phyloP scores from a whole-genome alignment of 1,140 invertebrate genomes.

The Pogonomyrmex californicus region DNA sequence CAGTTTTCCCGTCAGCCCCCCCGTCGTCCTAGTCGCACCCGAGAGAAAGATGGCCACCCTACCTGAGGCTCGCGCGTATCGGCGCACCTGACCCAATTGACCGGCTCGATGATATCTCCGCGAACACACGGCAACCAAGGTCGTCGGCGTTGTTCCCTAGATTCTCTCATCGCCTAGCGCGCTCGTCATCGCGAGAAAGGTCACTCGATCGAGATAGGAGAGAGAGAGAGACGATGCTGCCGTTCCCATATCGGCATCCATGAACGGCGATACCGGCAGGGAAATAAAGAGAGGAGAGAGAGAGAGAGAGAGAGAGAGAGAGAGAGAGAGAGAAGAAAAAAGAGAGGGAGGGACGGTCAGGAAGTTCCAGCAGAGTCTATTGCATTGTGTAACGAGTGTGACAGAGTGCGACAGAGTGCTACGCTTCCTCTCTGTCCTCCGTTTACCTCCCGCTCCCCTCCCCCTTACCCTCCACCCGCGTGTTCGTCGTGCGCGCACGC shows the following conservation, averaged over 20 bases:
- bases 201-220: slow-evolving; percentile 45
- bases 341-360: slow-evolving; percentile 23
- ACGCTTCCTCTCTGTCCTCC: slow-evolving; percentile 23
- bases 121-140: slow-evolving; percentile 72
- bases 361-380: slow-evolving; percentile 54
- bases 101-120: slow-evolving; percentile 60
- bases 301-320: not conserved
- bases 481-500: not conserved
- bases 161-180: slow-evolving; percentile 29
- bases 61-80: slow-evolving; percentile 38
- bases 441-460: not conserved
- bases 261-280: slow-evolving; percentile 31
- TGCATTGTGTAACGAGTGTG: slow-evolving; percentile 55
- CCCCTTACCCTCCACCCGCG: not conserved
- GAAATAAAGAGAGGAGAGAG: not conserved
- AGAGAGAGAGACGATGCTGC: slow-evolving; percentile 1
- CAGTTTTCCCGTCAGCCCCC: slow-evolving; percentile 17
- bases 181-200: slow-evolving; percentile 54
- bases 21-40: not conserved
- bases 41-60: slow-evolving; percentile 29
- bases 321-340: not conserved
- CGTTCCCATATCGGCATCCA: slow-evolving; percentile 62
- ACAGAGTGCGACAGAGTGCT: slow-evolving; percentile 45
- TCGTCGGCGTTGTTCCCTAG: slow-evolving; percentile 49
- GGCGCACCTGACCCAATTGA: slow-evolving; percentile 72